Conservation (phyloP, 1,140 invertebrate genomes). For the Saccostrea glomerata region DNA sequence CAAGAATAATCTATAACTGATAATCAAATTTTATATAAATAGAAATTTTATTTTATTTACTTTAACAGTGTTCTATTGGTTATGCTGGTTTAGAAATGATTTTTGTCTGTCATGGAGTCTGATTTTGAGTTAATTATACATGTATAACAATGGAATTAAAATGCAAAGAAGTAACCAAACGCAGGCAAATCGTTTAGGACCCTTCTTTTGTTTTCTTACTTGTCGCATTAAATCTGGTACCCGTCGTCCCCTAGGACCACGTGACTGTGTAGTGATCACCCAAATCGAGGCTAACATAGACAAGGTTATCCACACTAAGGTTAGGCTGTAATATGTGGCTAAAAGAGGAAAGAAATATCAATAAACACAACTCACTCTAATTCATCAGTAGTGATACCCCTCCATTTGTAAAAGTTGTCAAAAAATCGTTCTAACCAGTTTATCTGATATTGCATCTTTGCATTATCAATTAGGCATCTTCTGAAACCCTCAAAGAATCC, state of each 20-base stretch:
- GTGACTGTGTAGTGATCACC: constrained; percentile 68
- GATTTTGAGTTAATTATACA: no score
- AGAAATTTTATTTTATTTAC: no score
- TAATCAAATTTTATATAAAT: no score
- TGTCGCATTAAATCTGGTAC: constrained; percentile 65
- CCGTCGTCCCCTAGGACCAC: constrained; percentile 63
- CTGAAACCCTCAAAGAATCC: not conserved
- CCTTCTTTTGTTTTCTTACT: constrained; percentile 51
- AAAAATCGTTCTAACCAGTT: not conserved
- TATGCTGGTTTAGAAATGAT: no score
- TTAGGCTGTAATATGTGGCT: constrained; percentile 50
- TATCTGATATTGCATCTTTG: constrained; percentile 28
- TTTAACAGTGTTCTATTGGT: no score
- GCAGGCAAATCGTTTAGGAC: not conserved
- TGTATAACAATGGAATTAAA: no score
- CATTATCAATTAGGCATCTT: not conserved
- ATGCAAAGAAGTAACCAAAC: no score
- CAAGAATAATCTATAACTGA: no score
- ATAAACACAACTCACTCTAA: not conserved
- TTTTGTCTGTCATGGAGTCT: no score
- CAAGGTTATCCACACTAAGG: constrained; percentile 60
- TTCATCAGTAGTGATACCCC: not conserved
- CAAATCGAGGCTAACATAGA: constrained; percentile 66
- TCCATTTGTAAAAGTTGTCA: not conserved
- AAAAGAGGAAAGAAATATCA: constrained; percentile 10